Conservation (phyloP, 1,140 invertebrate genomes). For the Bombus cullumanus region DNA sequence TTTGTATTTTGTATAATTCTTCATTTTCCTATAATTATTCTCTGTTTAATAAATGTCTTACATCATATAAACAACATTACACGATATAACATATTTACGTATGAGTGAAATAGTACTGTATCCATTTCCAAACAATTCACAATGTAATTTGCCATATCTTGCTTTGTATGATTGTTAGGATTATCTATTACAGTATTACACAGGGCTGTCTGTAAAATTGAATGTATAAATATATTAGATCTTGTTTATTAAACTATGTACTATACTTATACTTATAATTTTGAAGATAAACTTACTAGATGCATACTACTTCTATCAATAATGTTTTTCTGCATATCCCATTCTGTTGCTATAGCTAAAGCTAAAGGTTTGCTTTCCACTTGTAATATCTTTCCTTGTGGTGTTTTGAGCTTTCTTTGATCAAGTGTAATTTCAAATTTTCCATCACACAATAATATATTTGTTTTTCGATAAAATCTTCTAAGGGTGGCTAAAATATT, state of each 20-base stretch:
- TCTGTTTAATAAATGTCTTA: slow-evolving; percentile 11
- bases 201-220: slow-evolving; percentile 88
- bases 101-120: slow-evolving; percentile 91
- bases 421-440: slow-evolving; percentile 91
- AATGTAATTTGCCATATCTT: slow-evolving; percentile 90
- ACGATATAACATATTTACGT: slow-evolving; percentile 82
- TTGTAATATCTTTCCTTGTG: slow-evolving; percentile 89
- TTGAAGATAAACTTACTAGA: slow-evolving; percentile 85
- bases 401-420: slow-evolving; percentile 94
- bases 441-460: slow-evolving; percentile 85
- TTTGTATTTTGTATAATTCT: slow-evolving; percentile 90
- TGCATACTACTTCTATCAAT: slow-evolving; percentile 94
- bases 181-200: slow-evolving; percentile 96
- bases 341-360: slow-evolving; percentile 95
- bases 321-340: slow-evolving; percentile 92
- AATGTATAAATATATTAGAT: neutral
- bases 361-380: slow-evolving; percentile 94
- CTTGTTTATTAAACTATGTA: neutral
- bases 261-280: neutral
- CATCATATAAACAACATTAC: neutral
- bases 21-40: slow-evolving; percentile 85
- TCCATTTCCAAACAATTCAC: slow-evolving; percentile 94
- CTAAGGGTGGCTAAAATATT: slow-evolving; percentile 82
- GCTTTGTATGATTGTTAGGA: slow-evolving; percentile 90
- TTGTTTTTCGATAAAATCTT: slow-evolving; percentile 88